Evolutionary conservation across 2,113 vertebrate species (phyloP).

Genomic region (Thoracochromis brauschi): DNA sequence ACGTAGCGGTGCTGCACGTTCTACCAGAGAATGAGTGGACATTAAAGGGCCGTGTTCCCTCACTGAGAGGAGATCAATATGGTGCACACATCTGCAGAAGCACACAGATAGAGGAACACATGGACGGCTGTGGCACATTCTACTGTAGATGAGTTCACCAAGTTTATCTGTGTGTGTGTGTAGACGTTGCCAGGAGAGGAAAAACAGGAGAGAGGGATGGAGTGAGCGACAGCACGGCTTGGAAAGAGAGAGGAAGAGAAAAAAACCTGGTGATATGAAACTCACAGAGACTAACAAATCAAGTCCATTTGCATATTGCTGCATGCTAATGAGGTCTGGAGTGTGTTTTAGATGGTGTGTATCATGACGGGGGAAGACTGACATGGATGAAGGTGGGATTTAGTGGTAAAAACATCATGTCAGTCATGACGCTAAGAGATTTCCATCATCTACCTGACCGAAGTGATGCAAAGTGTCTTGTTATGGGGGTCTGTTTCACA

Average conservation of each 20-base stretch:
- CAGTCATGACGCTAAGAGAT: neutral
- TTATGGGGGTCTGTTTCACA: neutral
- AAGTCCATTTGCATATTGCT: slow-evolving; percentile 41
- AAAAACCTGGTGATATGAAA: slow-evolving; percentile 26
- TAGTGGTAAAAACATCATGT: neutral
- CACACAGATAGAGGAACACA: slow-evolving; percentile 8
- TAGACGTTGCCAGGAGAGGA: slow-evolving; percentile 43
- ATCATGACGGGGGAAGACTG: neutral
- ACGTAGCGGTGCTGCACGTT: neutral
- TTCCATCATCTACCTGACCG: neutral
- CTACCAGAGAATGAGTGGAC: slow-evolving; percentile 1
- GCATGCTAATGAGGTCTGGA: slow-evolving; percentile 38
- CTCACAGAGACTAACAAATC: slow-evolving; percentile 32
- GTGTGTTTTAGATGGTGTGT: slow-evolving; percentile 24
- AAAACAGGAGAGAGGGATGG: slow-evolving; percentile 7
- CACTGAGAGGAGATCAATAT: slow-evolving; percentile 17
- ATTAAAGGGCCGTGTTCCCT: slow-evolving; percentile 23
- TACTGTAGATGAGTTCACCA: slow-evolving; percentile 42
- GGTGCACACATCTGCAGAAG: neutral
- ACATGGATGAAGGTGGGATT: neutral
- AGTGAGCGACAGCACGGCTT: neutral
- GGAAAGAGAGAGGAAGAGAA: neutral
- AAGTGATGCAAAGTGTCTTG: neutral
- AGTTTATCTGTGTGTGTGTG: slow-evolving; percentile 40
- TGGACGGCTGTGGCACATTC: neutral